phyloP scores from a whole-genome alignment of 1,140 invertebrate genomes.

The Neodiprion virginianus region DNA sequence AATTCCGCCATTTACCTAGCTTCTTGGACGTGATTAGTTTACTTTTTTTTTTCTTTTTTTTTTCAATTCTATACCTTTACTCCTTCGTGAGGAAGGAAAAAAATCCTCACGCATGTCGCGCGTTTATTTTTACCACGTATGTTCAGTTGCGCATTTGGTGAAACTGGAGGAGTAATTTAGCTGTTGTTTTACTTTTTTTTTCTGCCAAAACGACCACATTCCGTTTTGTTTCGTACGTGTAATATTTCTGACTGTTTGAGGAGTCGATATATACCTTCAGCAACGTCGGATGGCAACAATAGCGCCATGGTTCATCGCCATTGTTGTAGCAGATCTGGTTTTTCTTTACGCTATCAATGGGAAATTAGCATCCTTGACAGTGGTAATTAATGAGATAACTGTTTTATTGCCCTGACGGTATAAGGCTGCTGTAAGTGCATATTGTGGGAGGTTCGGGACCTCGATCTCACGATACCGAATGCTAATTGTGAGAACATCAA shows the following conservation, averaged over 20 bases:
- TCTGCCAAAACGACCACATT: conserved; percentile 5
- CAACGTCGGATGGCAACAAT: neutral
- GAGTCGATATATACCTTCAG: neutral
- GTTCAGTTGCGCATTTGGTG: conserved; percentile 15
- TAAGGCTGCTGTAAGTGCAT: neutral
- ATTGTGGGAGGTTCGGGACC: conserved; percentile 17
- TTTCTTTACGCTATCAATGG: neutral
- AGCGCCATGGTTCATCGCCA: neutral
- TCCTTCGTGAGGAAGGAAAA: neutral
- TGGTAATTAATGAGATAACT: conserved; percentile 13
- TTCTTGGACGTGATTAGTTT: no score
- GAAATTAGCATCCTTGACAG: neutral
- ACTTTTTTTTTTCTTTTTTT: no score
- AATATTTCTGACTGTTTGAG: no score
- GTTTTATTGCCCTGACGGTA: neutral
- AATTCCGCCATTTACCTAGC: neutral
- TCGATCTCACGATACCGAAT: conserved; percentile 46
- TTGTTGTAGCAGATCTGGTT: neutral
- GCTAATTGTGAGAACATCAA: conserved; percentile 40
- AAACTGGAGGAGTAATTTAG: neutral
- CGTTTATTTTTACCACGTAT: neutral
- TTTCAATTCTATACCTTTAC: neutral
- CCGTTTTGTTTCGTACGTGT: conserved; percentile 14
- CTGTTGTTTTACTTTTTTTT: neutral
- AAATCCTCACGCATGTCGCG: conserved; percentile 15